phyloP scores from a whole-genome alignment of 2,113 vertebrate genomes.

The Etheostoma cragini region DNA sequence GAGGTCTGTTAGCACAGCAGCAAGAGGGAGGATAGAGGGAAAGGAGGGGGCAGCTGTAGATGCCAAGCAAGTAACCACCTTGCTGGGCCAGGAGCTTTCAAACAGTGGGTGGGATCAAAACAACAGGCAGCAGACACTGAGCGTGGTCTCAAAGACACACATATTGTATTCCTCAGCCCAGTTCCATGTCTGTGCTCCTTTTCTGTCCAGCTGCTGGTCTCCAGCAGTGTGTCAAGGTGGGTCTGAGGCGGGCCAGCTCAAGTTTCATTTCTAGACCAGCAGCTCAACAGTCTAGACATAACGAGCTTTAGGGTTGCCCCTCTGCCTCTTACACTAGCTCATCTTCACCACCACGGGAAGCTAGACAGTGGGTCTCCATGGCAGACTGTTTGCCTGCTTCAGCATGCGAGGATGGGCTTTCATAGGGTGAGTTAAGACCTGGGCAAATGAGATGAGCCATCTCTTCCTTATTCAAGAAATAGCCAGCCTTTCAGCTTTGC shows the following conservation, averaged over 20 bases:
- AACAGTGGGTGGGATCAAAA: slow-evolving; percentile 80
- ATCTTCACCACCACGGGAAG: slow-evolving; percentile 73
- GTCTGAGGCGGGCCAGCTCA: slow-evolving; percentile 54
- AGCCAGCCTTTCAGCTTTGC: slow-evolving; percentile 47
- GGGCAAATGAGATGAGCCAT: slow-evolving; percentile 72
- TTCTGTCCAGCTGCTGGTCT: slow-evolving; percentile 59
- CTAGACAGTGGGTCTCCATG: slow-evolving; percentile 61
- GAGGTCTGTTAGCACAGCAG: slow-evolving; percentile 73
- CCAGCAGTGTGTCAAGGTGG: slow-evolving; percentile 67
- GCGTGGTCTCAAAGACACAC: slow-evolving; percentile 56
- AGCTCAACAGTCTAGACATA: slow-evolving; percentile 70
- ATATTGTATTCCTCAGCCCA: slow-evolving; percentile 49
- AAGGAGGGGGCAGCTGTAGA: slow-evolving; percentile 60
- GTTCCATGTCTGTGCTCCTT: slow-evolving; percentile 30
- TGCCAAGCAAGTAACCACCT: slow-evolving; percentile 60
- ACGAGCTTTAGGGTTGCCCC: slow-evolving; percentile 76
- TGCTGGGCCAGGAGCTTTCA: slow-evolving; percentile 59
- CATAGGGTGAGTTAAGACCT: slow-evolving; percentile 66
- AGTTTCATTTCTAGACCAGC: slow-evolving; percentile 73
- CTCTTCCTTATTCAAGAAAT: slow-evolving; percentile 58
- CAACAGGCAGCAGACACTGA: slow-evolving; percentile 71
- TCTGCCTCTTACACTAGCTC: slow-evolving; percentile 74
- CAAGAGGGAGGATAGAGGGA: slow-evolving; percentile 37
- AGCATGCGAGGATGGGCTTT: slow-evolving; percentile 59
- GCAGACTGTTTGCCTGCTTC: slow-evolving; percentile 66